Evolutionary conservation across 2,113 vertebrate genomes (phyloP).

Genomic region (Origma solitaria): DNA sequence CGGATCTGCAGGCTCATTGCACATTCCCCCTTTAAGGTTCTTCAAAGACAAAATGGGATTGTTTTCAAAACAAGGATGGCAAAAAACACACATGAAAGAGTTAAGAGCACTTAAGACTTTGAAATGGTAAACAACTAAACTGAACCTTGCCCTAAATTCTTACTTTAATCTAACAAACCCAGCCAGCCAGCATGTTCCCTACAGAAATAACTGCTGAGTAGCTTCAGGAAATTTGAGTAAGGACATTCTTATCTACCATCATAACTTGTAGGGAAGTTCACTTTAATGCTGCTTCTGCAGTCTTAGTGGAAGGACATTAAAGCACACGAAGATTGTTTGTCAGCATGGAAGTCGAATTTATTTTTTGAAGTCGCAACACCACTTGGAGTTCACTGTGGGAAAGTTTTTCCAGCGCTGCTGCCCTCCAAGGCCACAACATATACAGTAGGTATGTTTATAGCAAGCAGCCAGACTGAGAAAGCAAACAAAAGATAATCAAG

Average conservation of each 20-base stretch:
- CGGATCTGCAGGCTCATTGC: neutral
- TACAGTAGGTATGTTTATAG: conserved; percentile 57
- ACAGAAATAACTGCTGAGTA: conserved; percentile 64
- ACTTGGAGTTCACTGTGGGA: conserved; percentile 57
- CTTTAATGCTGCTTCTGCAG: conserved; percentile 55
- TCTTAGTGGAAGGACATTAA: conserved; percentile 53
- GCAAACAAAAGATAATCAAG: conserved; percentile 38
- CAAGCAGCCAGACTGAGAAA: conserved; percentile 37
- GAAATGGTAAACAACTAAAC: conserved; percentile 59
- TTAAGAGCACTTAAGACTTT: conserved; percentile 56
- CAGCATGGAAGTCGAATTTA: conserved; percentile 30
- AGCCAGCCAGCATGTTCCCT: conserved; percentile 42
- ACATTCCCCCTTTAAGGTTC: neutral
- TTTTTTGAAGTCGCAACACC: conserved; percentile 49
- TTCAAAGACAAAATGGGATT: conserved; percentile 33
- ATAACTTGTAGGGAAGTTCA: conserved; percentile 55
- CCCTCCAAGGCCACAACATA: conserved; percentile 31
- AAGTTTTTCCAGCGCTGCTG: conserved; percentile 39
- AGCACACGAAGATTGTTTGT: conserved; percentile 22
- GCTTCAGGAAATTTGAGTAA: conserved; percentile 65
- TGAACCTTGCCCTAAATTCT: conserved; percentile 63
- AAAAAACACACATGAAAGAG: conserved; percentile 60
- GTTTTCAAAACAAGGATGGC: conserved; percentile 50
- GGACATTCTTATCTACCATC: conserved; percentile 64
- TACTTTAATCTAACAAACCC: conserved; percentile 57